A percentile compares a stretch with the other conserved stretches of the same genome.
Conservation (phyloP, 2,888 invertebrate species). For the Sphaeridia pumilis region DNA sequence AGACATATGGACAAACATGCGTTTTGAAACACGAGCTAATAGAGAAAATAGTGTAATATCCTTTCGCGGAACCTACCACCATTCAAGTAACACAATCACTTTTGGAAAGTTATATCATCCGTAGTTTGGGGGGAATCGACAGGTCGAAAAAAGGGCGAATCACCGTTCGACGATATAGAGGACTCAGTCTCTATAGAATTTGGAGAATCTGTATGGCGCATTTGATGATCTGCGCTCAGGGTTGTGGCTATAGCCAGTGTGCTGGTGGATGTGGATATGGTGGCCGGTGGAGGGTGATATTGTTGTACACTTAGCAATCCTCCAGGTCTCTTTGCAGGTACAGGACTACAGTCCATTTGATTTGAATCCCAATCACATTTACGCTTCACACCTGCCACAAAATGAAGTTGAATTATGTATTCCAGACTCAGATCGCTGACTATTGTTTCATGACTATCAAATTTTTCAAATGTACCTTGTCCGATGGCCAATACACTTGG, state of each 20-base stretch:
- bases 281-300: constrained; percentile 3
- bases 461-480: constrained; percentile 17
- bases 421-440: too few relatives aligned
- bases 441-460: not conserved
- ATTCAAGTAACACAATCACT: too few relatives aligned
- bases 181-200: constrained; percentile 36
- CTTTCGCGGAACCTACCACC: too few relatives aligned
- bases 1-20: too few relatives aligned
- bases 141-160: constrained; percentile 34
- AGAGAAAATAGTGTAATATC: too few relatives aligned
- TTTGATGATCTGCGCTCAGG: constrained; percentile 4
- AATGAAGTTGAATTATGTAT: too few relatives aligned
- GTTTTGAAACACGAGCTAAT: too few relatives aligned
- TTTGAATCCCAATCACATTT: constrained; percentile 35
- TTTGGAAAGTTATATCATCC: too few relatives aligned
- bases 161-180: constrained; percentile 30
- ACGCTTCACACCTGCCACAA: constrained; percentile 29
- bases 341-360: constrained; percentile 35
- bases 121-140: constrained; percentile 33
- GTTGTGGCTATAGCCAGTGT: constrained; percentile 7
- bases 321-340: constrained; percentile 32
- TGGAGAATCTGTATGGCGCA: constrained; percentile 27
- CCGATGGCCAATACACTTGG: constrained; percentile 32
- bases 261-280: constrained; percentile 3
- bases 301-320: constrained; percentile 29